A percentile compares a stretch with the other conserved stretches of the same genome.
These are phyloP conservation scores for Lissonota sp. DNA, from an alignment of 2,888 invertebrate genomes.

Conservation along the genomic window DNA sequence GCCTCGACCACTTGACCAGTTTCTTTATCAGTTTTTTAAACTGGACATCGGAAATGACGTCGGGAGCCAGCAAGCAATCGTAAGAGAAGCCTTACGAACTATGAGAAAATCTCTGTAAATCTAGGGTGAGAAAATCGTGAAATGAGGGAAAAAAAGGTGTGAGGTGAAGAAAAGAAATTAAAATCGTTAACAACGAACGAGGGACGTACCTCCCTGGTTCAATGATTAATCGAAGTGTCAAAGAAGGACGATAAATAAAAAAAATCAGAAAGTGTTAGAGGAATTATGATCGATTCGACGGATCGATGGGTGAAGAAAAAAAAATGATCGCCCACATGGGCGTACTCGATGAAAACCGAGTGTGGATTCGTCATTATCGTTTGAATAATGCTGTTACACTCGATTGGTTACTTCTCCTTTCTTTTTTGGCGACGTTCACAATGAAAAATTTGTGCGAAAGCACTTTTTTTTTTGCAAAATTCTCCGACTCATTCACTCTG, in stretches of 20 bases:
- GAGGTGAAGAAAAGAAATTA: slow-evolving; percentile 25
- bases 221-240: slow-evolving; percentile 21
- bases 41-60: slow-evolving; percentile 65
- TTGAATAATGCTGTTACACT: slow-evolving; percentile 71
- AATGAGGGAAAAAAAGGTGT: slow-evolving; percentile 25
- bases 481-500: slow-evolving; percentile 24
- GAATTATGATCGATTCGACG: not conserved
- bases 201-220: slow-evolving; percentile 75
- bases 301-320: slow-evolving; percentile 4
- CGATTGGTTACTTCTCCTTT: slow-evolving; percentile 70
- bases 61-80: slow-evolving; percentile 81
- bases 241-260: slow-evolving; percentile 20
- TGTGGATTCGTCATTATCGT: slow-evolving; percentile 70
- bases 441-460: slow-evolving; percentile 39
- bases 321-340: slow-evolving; percentile 76
- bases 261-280: slow-evolving; percentile 17
- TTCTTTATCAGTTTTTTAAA: slow-evolving; percentile 12
- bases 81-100: slow-evolving; percentile 71
- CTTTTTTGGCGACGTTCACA: slow-evolving; percentile 63
- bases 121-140: slow-evolving; percentile 38
- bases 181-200: slow-evolving; percentile 44
- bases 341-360: slow-evolving; percentile 75
- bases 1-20: slow-evolving; percentile 43
- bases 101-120: slow-evolving; percentile 41
- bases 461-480: slow-evolving; percentile 7